These are phyloP conservation scores for Alauda arvensis DNA, from an alignment of 2,797 vertebrate species.

Conservation along the genomic window DNA sequence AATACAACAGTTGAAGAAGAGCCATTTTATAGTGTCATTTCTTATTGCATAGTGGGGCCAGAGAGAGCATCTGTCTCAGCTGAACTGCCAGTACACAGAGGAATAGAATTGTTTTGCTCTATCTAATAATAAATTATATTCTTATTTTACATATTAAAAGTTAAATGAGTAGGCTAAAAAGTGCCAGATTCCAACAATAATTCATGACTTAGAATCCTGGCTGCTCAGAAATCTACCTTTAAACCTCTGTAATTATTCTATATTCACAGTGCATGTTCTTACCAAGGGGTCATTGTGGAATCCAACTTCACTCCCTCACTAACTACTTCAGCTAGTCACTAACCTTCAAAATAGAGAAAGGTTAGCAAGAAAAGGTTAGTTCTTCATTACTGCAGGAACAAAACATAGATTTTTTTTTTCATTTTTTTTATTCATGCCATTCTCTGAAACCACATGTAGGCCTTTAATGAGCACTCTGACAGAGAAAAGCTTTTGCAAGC, in stretches of 20 bases:
- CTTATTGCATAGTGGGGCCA: not conserved
- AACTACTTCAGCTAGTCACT: not conserved
- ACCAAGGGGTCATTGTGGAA: not conserved
- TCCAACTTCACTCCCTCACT: not conserved
- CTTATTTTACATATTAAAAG: not conserved
- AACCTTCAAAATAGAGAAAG: slow-evolving; percentile 25
- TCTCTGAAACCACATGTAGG: not conserved
- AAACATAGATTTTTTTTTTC: not conserved
- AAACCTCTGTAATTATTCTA: not conserved
- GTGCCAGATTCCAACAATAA: not conserved
- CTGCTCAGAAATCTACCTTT: not conserved
- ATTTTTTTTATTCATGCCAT: not conserved
- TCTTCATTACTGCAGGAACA: not conserved
- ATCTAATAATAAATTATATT: not conserved
- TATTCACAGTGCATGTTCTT: not conserved
- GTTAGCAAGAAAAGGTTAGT: slow-evolving; percentile 24
- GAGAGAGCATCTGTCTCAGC: not conserved
- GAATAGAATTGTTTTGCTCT: not conserved
- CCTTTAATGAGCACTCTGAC: not conserved
- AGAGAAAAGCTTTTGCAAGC: not conserved
- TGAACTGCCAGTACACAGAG: not conserved
- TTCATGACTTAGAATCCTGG: not conserved
- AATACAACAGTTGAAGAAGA: not conserved
- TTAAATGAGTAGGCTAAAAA: not conserved
- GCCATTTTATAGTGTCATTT: not conserved